These are phyloP conservation scores for Carassius auratus DNA, from an alignment of 2,113 vertebrate genomes.

Conservation along the genomic window DNA sequence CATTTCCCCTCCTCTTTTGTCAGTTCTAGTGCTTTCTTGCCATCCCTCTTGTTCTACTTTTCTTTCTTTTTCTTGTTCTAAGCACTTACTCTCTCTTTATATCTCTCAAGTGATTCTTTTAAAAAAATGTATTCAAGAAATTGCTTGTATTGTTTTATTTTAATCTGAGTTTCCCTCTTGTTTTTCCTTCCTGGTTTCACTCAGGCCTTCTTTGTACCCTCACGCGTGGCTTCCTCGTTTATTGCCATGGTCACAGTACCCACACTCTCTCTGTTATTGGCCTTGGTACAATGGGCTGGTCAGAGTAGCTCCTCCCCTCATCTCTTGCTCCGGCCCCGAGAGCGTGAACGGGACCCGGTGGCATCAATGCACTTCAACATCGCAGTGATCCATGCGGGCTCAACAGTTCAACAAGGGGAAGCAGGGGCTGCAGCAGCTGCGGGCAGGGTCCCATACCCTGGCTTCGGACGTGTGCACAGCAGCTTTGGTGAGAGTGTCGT, in stretches of 20 bases:
- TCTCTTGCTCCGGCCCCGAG: slow-evolving; percentile 80
- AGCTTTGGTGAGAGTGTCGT: slow-evolving; percentile 82
- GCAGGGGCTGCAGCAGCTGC: slow-evolving; percentile 75
- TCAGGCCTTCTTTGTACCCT: slow-evolving; percentile 74
- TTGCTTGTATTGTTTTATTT: background rate
- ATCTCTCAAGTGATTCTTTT: background rate
- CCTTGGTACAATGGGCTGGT: slow-evolving; percentile 84
- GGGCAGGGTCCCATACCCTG: slow-evolving; percentile 84
- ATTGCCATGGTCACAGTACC: slow-evolving; percentile 81
- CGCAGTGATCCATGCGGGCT: slow-evolving; percentile 79
- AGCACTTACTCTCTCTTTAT: slow-evolving; percentile 19
- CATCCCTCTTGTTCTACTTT: slow-evolving; percentile 14
- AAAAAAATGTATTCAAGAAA: background rate
- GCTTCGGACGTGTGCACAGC: slow-evolving; percentile 82
- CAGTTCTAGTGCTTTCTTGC: slow-evolving; percentile 44
- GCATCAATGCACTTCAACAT: slow-evolving; percentile 81
- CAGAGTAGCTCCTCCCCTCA: slow-evolving; percentile 74
- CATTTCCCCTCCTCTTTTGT: slow-evolving; percentile 58
- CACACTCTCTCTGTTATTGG: slow-evolving; percentile 85
- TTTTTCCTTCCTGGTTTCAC: slow-evolving; percentile 38
- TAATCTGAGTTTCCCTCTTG: background rate
- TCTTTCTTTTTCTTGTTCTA: background rate
- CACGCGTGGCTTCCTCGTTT: slow-evolving; percentile 71
- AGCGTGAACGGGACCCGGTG: slow-evolving; percentile 77
- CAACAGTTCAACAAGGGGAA: slow-evolving; percentile 72